phyloP scores from a whole-genome alignment of 1,140 invertebrate genomes.

The Cotesia glomerata region DNA sequence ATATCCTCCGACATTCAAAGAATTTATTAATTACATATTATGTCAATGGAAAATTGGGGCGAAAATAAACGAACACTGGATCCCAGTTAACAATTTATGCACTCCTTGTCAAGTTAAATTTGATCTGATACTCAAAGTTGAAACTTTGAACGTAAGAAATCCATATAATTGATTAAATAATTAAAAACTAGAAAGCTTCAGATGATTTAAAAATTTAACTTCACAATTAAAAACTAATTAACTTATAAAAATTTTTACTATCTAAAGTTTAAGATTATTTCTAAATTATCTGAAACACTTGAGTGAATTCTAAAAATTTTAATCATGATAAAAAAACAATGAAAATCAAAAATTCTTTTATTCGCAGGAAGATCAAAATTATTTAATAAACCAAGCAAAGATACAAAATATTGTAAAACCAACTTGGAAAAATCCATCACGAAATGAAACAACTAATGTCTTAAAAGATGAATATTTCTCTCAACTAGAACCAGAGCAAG shows the following conservation, averaged over 20 bases:
- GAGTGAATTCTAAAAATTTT: not conserved
- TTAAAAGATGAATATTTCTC: not conserved
- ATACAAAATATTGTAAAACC: not conserved
- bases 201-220: too few species aligned
- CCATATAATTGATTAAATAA: not conserved
- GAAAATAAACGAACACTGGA: not conserved
- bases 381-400: not conserved
- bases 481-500: not conserved
- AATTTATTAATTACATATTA: not conserved
- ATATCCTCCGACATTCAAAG: not conserved
- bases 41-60: not conserved
- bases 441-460: not conserved
- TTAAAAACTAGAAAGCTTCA: not conserved
- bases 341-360: not conserved
- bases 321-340: not conserved
- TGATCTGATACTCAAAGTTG: not conserved
- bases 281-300: not conserved
- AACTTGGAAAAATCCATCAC: not conserved
- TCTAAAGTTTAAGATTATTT: not conserved
- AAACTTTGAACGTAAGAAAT: not conserved
- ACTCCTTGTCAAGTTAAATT: not conserved
- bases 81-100: not conserved
- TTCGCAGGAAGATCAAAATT: not conserved
- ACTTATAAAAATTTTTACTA: too few species aligned
- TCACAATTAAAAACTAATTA: too few species aligned